phyloP scores from a whole-genome alignment of 2,797 vertebrate genomes.

The Serranus cabrilla region DNA sequence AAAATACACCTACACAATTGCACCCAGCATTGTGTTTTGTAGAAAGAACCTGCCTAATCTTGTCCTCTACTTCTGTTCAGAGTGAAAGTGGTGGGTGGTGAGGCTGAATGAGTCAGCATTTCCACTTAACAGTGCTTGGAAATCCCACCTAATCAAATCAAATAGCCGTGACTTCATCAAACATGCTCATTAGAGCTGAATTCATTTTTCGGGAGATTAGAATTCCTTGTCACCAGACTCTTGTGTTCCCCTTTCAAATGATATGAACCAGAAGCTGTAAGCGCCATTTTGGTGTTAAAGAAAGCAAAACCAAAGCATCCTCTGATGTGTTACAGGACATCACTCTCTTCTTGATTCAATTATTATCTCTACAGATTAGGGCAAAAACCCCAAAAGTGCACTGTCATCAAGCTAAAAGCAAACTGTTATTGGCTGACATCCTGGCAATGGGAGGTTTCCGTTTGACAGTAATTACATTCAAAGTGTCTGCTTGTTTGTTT shows the following conservation, averaged over 20 bases:
- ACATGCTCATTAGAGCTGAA: constrained; percentile 46
- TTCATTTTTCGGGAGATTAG: constrained; percentile 37
- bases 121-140: constrained; percentile 14
- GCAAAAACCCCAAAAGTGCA: not conserved
- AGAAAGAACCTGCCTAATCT: not conserved
- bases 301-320: not conserved
- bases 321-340: not conserved
- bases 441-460: constrained; percentile 26
- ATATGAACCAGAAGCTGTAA: not conserved
- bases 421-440: not conserved
- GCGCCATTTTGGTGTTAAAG: not conserved
- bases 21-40: not conserved
- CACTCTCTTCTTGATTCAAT: not conserved
- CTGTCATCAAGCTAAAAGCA: constrained; percentile 4
- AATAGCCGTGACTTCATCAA: constrained; percentile 55
- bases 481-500: constrained; percentile 45
- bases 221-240: constrained; percentile 28
- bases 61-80: not conserved
- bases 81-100: constrained; percentile 4
- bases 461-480: constrained; percentile 48
- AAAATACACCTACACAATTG: too few species aligned
- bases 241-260: constrained; percentile 4
- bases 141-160: constrained; percentile 45
- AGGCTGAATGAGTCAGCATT: constrained; percentile 38
- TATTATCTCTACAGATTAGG: not conserved